Evolutionary conservation across 2,888 invertebrate species (phyloP), one percentile per base, ranked within the genome.

Genomic region (Limnephilus marmoratus): DNA sequence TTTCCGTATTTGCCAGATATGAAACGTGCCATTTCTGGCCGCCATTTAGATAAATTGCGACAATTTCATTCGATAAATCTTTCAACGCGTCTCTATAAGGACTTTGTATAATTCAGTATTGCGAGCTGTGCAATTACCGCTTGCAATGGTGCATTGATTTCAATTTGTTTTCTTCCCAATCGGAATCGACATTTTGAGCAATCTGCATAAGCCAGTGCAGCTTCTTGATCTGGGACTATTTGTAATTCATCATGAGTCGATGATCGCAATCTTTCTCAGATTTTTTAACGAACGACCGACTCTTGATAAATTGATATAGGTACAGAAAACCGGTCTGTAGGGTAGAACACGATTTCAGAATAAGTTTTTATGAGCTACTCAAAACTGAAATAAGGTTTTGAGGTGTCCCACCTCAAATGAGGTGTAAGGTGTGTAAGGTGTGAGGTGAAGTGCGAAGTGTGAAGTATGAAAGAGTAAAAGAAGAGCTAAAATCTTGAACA

Each of bases 71-170:
- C 83, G 83, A 83, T 83, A 83, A 83, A 83, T 24, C 34, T 83
- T 18, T 83, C 83, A 83, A 41, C 83, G 83, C 24, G 24, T 83
- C 83, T 83, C 7, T 37, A 41, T 41, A 83, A 83, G 37, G 83
- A 37, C 29, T 41, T 34, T n/a, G 83, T 83, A 41, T 37, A 83
- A 83, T 83, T 83, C 37, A 83, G 83, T 83, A 34, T 83, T 83
- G 83, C 83, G 37, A 83, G 83, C 68, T 83, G 37, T 83, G 37
- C 83, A 83, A 83, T 83, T 83, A 83, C 83, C 37, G 34, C 83
- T 83, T 83, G 83, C 34, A 83, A 83, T 83, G 37, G 9, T 83
- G 83, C 83, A 83, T 34, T 83, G 83, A 37, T 83, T 83, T 41
- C 83, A 83, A 83, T 83, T 86, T 49, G 68, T 68, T 68, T 68